Evolutionary conservation across 1,140 invertebrate genomes (phyloP).

Genomic region (Epicauta chinensis): DNA sequence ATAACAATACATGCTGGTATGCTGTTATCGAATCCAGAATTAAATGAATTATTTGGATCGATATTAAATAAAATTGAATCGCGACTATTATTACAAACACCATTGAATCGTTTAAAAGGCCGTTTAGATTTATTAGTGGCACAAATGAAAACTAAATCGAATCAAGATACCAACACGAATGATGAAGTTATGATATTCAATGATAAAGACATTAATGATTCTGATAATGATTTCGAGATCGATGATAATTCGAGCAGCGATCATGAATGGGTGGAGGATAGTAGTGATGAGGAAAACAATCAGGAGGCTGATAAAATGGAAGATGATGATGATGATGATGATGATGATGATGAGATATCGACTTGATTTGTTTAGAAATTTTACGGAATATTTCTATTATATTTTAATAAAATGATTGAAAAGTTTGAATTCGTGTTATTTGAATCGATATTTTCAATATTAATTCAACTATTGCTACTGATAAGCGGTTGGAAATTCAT

Average conservation of each 20-base stretch:
- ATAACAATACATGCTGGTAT: slow-evolving; percentile 56
- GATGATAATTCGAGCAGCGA: slow-evolving; percentile 33
- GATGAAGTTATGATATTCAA: slow-evolving; percentile 50
- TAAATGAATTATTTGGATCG: slow-evolving; percentile 49
- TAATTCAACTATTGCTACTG: not conserved
- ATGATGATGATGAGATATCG: slow-evolving; percentile 17
- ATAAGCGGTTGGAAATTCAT: too few relatives aligned
- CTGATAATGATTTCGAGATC: slow-evolving; percentile 25
- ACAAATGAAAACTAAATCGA: slow-evolving; percentile 44
- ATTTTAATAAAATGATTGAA: not conserved
- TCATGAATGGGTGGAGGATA: slow-evolving; percentile 40
- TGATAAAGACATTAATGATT: slow-evolving; percentile 45
- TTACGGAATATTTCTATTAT: too few relatives aligned
- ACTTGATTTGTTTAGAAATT: slow-evolving; percentile 7
- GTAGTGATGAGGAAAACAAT: slow-evolving; percentile 16
- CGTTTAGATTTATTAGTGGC: slow-evolving; percentile 52
- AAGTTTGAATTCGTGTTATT: too few relatives aligned
- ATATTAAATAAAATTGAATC: slow-evolving; percentile 55
- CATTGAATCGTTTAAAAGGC: slow-evolving; percentile 51
- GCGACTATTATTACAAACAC: slow-evolving; percentile 48
- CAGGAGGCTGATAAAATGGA: slow-evolving; percentile 11
- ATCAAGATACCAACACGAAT: slow-evolving; percentile 41
- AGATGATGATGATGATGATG: slow-evolving; percentile 9
- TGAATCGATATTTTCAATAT: too few relatives aligned
- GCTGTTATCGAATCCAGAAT: slow-evolving; percentile 52